Conservation (phyloP, 53 echinoderm and acorn worm species). For the Arbacia lixula region DNA sequence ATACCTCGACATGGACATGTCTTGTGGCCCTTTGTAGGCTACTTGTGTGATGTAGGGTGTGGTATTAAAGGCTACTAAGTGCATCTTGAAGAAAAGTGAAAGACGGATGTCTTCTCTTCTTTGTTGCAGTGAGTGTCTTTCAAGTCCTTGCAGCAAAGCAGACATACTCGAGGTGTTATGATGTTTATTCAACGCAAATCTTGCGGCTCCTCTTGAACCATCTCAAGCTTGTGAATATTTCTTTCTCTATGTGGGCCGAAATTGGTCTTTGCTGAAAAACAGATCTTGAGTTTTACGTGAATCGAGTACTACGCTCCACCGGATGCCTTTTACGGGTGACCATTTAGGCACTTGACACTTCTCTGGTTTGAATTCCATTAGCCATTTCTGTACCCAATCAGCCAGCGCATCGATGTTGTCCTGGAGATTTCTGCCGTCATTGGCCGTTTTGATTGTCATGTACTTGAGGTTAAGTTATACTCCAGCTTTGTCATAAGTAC, state of each 20-base stretch:
- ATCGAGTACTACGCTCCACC: not conserved
- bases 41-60: too few relatives aligned
- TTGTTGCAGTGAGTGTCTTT: not conserved
- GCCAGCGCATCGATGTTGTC: conserved; percentile 24
- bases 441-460: conserved; percentile 25
- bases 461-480: too few relatives aligned
- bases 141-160: not conserved
- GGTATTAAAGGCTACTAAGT: too few relatives aligned
- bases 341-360: conserved; percentile 54
- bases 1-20: too few relatives aligned
- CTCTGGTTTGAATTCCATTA: conserved; percentile 54
- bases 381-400: conserved; percentile 46
- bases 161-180: conserved; percentile 14
- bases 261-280: not conserved
- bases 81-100: too few relatives aligned
- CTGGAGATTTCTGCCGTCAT: conserved; percentile 1
- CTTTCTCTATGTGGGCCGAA: conserved; percentile 13
- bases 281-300: conserved; percentile 39
- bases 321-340: conserved; percentile 46
- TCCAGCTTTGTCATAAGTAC: too few relatives aligned
- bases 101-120: conserved; percentile 10
- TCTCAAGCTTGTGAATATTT: conserved; percentile 10
- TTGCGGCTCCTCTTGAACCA: conserved; percentile 19
- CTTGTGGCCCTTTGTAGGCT: too few relatives aligned
- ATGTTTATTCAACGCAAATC: conserved; percentile 4